phyloP scores from a whole-genome alignment of 2,888 invertebrate species.

The Dorcus hopei region DNA sequence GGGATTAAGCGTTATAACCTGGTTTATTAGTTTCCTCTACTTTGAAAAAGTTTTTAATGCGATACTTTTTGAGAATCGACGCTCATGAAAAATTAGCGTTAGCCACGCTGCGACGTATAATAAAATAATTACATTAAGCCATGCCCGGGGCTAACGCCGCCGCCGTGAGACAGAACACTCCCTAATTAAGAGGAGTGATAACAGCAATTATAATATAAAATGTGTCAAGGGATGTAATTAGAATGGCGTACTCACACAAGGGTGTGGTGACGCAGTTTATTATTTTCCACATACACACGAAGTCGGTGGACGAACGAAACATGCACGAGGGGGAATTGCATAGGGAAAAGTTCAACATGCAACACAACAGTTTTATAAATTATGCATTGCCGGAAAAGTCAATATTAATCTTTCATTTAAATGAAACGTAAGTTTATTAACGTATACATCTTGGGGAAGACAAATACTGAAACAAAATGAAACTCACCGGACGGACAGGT shows the following conservation, averaged over 20 bases:
- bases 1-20: conserved; percentile 15
- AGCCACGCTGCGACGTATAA: not conserved
- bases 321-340: no score
- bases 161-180: conserved; percentile 31
- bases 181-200: conserved; percentile 43
- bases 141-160: not conserved
- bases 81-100: no score
- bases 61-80: not conserved
- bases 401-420: no score
- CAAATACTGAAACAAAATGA: no score
- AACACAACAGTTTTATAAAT: no score
- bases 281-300: no score
- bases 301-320: no score
- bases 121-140: conserved; percentile 7
- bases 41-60: conserved; percentile 16
- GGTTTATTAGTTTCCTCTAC: conserved; percentile 16
- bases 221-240: conserved; percentile 36
- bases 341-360: no score
- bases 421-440: no score
- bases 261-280: conserved; percentile 9
- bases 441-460: no score
- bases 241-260: conserved; percentile 8
- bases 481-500: no score
- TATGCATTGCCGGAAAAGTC: no score
- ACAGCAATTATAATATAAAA: conserved; percentile 43